Evolutionary conservation across 2,888 invertebrate species (phyloP).

Genomic region (Eupithecia centaureata): DNA sequence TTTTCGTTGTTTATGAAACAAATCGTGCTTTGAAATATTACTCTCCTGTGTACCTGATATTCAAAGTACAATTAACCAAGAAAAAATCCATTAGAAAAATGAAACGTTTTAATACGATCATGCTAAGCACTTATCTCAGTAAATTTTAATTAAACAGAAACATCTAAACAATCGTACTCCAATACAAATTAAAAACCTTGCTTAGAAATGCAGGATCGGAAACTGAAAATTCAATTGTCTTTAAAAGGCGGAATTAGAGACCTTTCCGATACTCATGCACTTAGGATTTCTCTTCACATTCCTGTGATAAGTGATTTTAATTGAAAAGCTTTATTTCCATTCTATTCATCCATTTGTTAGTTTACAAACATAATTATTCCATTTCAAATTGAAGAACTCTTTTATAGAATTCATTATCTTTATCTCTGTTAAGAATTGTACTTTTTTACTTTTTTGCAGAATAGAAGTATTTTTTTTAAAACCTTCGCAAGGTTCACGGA

Average conservation of each 20-base stretch:
- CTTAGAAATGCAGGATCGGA: constrained; percentile 7
- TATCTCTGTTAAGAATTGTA: no score
- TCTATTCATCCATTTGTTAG: no score
- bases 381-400: no score
- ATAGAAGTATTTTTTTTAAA: no score
- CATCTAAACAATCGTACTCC: constrained; percentile 12
- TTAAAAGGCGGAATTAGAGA: not conserved
- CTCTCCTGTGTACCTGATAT: no score
- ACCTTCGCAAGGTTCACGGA: no score
- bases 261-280: not conserved
- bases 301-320: not conserved
- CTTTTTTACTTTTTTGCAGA: no score
- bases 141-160: constrained; percentile 24
- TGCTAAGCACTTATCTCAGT: not conserved
- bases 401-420: no score
- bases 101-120: not conserved
- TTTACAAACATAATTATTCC: no score
- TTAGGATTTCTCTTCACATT: constrained; percentile 4
- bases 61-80: not conserved
- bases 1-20: no score
- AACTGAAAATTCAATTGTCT: constrained; percentile 9
- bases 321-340: not conserved
- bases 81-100: not conserved
- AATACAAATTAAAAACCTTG: constrained; percentile 7
- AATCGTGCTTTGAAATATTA: no score